Base-by-base conservation (phyloP, 2,888 invertebrate species). In the Sarcophaga rosellei region DNA sequence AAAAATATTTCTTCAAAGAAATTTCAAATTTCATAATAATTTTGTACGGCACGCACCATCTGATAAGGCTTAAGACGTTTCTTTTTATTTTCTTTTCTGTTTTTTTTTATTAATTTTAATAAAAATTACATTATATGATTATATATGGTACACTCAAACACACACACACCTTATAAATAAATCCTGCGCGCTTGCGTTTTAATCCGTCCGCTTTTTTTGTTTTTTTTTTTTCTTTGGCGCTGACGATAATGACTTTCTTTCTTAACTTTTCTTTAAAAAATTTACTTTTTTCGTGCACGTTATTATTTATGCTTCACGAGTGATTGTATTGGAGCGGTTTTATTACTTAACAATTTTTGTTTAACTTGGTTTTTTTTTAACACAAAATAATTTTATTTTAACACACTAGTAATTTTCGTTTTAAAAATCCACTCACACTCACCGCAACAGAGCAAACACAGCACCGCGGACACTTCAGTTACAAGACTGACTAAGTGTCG, bases 401-500 rank as follows among this genome's bases (percentile, higher is more conserved):
- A 84, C 61, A 65, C 63, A 45, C 65, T 35, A 15, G 1, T 15
- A n/a, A 35, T 79, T 73, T 44, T 47, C 79, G 59, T 65, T 65
- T 53, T 53, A 4, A 53, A 23, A 53, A 68, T 17, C 17, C 61
- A 76, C 45, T 66, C 66, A 70, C 69, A 70, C 76, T 47, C 70
- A 61, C 57, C 76, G 61, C 69, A 72, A 65, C 69, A 74, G 79
- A 62, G 44, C 62, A 23, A 53, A 63, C 61, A 63, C 44, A 85
- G 78, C 84, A 86, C 88, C 81, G 78, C 89, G 85, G 80, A 80
- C 87, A 84, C 86, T 88, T 84, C 74, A 84, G 82, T 88, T 84
- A 88, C 89, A 88, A 88, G 89, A 90, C 90, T 89, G 90, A 90
- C 90, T 90, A 89, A 90, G 86, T 90, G 88, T 89, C 89, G 89